Evolutionary conservation across 2,113 vertebrate species (phyloP), one percentile per base, ranked within the genome.

Genomic region (Stegastes partitus): DNA sequence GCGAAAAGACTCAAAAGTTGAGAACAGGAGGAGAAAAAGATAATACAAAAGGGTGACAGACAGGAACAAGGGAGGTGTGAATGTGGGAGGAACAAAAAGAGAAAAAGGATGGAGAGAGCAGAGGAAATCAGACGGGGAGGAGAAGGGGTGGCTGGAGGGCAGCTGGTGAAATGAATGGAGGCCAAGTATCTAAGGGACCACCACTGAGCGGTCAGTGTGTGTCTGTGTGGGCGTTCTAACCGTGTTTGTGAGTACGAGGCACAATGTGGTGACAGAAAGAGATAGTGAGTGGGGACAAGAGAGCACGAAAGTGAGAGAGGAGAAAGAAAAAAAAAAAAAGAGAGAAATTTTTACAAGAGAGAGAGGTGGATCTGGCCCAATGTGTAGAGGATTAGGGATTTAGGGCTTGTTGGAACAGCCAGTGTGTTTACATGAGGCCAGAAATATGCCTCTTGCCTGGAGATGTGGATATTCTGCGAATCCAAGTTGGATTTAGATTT

Each of bases 121-220:
- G 39, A n/a, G 16, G 37, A 47, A 66, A 81, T 37, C 47, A 53
- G 53, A 31, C 3, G 15, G 50, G 59, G 34, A 53, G 57, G 4
- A 11, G 44, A 34, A 42, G 2, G 28, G 54, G 23, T 50, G 70
- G 61, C 64, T 77, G 34, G 16, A 62, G 65, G 81, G 55, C 51
- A 77, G 79, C 72, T 81, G 66, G 68, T 70, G 56, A 77, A 77
- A 84, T 50, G 83, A 87, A 79, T 66, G 56, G 15, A 84, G 39
- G 80, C 56, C 67, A 72, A 82, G 74, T 65, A 82, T 83, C 88
- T 22, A 31, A 81, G 91, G 86, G 90, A 91, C 82, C 50, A 65
- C 78, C 77, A 81, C 68, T 45, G 74, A 77, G 82, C 54, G 63
- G 85, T 84, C 85, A 88, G 16, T 58, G 73, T 73, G 57, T 28